Evolutionary conservation across 2,888 invertebrate genomes (phyloP), one percentile per base, ranked within the genome.

Genomic region (Psylliodes chrysocephalus): DNA sequence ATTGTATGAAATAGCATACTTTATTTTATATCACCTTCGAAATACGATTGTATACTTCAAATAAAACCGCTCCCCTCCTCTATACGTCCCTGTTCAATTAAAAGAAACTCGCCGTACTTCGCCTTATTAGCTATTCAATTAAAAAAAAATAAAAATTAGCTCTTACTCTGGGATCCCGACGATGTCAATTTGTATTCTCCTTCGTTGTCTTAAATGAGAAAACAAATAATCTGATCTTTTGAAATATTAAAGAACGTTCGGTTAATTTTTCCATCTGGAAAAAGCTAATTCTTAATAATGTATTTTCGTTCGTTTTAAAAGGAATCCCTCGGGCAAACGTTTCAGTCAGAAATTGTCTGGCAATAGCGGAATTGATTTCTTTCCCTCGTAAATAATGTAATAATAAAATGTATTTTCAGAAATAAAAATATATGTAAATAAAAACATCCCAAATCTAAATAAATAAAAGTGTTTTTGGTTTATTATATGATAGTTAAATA

Each of bases 221-320:
- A 75, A 76, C 75, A 78, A 77, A 77, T 77, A 78, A 59, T 62
- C 76, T 72, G 74, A 75, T 74, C 75, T 76, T 75, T 76, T 78
- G 74, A 77, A 77, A 77, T 75, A 77, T 77, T 78, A 75, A 78
- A 75, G 70, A 74, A 70, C 72, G 73, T 78, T 77, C 75, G 75
- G 78, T 77, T 77, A 77, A 78, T 78, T 78, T 72, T 71, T 73
- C 65, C 75, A 75, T 72, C 72, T 70, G 70, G 59, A 47, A 73
- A 69, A 73, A 69, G 73, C 72, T 72, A 72, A 73, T 74, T 74
- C 71, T 73, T 73, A 73, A 67, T 67, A 64, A 64, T 73, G 71
- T 68, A 72, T 73, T 71, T 71, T 71, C 57, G 33, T 47, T 47
- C 47, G 47, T 14, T 25, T 22, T 12, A 15, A 38, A 38, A 12